Evolutionary conservation across 2,113 vertebrate species (phyloP).

Genomic region (Myotis lucifugus): DNA sequence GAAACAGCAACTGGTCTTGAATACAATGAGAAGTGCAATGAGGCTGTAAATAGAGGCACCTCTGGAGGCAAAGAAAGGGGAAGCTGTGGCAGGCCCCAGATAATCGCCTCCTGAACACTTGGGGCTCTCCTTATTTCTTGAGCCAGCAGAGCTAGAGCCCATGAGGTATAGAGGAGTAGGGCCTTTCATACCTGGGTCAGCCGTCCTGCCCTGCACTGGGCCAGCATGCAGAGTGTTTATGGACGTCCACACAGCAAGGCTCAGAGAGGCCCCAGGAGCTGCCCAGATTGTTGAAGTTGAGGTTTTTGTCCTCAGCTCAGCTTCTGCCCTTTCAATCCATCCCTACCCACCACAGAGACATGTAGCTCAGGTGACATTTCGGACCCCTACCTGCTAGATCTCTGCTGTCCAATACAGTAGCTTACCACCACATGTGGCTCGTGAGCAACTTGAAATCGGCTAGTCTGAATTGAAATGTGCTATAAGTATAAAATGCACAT

Average conservation of each 20-base stretch:
- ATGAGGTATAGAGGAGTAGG: background rate
- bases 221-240: background rate
- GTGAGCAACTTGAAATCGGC: background rate
- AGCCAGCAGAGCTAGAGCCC: background rate
- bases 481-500: background rate
- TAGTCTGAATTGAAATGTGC: constrained; percentile 40
- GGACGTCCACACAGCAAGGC: background rate
- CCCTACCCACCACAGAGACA: background rate
- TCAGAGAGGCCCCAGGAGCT: background rate
- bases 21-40: background rate
- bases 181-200: background rate
- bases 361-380: background rate
- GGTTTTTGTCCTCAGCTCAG: background rate
- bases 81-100: background rate
- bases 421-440: background rate
- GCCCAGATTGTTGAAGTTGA: background rate
- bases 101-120: background rate
- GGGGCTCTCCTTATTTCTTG: background rate
- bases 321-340: background rate
- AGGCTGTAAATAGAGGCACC: constrained; percentile 22
- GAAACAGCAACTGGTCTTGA: constrained; percentile 44
- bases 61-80: constrained; percentile 47
- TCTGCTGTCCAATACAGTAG: background rate
- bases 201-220: background rate
- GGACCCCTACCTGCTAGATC: background rate